A percentile compares a stretch with the other conserved stretches of the same genome.
Conservation (phyloP, 2,113 vertebrate species). For the Ovibos moschatus region DNA sequence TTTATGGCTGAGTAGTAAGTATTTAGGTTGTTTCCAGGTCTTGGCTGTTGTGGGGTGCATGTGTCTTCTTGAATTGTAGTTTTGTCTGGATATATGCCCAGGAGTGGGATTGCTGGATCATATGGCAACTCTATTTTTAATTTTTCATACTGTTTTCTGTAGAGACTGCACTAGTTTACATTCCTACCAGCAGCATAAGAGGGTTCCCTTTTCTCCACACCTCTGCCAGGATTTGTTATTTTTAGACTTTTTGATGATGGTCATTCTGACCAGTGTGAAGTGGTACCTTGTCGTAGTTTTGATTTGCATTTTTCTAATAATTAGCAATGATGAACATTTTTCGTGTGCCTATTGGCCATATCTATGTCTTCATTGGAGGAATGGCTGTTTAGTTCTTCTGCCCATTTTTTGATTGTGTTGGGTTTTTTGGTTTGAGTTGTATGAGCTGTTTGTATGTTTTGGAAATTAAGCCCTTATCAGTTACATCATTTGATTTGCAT, state of each 20-base stretch:
- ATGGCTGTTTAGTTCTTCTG: background rate
- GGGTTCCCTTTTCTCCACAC: background rate
- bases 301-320: background rate
- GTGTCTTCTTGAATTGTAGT: background rate
- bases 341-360: background rate
- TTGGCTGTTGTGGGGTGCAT: background rate
- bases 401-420: background rate
- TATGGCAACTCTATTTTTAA: background rate
- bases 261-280: background rate
- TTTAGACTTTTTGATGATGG: background rate
- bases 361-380: background rate
- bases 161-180: background rate
- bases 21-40: background rate
- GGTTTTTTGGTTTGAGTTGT: background rate
- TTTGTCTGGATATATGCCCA: background rate
- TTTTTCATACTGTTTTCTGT: background rate
- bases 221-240: background rate
- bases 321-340: background rate
- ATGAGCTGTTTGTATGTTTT: background rate
- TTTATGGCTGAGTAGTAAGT: background rate
- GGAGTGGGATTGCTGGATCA: background rate
- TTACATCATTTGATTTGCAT: background rate
- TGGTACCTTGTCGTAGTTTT: background rate
- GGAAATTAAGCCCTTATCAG: background rate
- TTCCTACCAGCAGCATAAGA: background rate